Evolutionary conservation across 2,113 vertebrate species (phyloP).

Genomic region (Semnornis frantzii): DNA sequence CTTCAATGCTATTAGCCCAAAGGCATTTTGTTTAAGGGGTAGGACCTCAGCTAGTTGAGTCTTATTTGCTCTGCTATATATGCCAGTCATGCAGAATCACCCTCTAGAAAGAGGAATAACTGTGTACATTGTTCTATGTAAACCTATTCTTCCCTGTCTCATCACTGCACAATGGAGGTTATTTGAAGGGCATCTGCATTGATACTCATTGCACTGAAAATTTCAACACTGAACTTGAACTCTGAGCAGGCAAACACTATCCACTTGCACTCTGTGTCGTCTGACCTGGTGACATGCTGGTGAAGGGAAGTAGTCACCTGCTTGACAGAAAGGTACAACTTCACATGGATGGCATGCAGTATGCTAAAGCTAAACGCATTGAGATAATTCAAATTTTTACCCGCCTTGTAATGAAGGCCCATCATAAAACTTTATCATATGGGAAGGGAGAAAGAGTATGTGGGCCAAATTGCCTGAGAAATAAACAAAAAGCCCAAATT

Average conservation of each 20-base stretch:
- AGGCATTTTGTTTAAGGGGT: constrained; percentile 19
- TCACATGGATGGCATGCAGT: not conserved
- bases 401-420: not conserved
- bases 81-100: not conserved
- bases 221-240: not conserved
- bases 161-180: not conserved
- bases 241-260: not conserved
- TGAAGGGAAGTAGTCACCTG: not conserved
- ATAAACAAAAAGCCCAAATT: not conserved
- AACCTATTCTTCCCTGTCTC: not conserved
- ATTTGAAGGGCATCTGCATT: not conserved
- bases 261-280: not conserved
- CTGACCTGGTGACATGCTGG: not conserved
- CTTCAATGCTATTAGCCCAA: not conserved
- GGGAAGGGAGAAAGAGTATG: not conserved
- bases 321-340: not conserved
- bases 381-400: not conserved
- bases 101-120: not conserved
- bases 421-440: not conserved
- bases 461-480: not conserved
- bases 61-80: not conserved
- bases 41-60: not conserved
- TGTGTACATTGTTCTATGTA: not conserved
- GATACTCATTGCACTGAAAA: not conserved
- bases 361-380: not conserved